Evolutionary conservation across 2,888 invertebrate genomes (phyloP).

Genomic region (Acanthococcus lagerstroemiae): DNA sequence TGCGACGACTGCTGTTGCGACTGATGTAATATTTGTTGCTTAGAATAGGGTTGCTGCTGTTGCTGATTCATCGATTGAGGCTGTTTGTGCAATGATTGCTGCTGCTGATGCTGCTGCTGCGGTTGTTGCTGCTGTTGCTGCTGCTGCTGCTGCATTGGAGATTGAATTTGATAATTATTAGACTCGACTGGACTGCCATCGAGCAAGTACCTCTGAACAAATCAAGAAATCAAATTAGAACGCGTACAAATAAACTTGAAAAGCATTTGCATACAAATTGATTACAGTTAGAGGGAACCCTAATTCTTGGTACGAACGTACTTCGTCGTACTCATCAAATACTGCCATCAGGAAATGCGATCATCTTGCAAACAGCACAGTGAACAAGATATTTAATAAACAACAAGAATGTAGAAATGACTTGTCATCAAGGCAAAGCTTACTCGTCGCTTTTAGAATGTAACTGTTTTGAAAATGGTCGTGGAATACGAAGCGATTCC

Average conservation of each 20-base stretch:
- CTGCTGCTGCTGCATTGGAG: slow-evolving; percentile 1
- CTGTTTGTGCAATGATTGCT: slow-evolving; percentile 42
- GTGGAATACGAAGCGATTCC: too few species aligned
- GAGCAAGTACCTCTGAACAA: slow-evolving; percentile 5
- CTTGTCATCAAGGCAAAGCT: too few species aligned
- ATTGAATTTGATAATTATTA: slow-evolving; percentile 11
- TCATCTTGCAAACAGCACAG: too few species aligned
- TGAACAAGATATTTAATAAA: too few species aligned
- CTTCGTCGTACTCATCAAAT: too few species aligned
- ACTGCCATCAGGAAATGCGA: too few species aligned
- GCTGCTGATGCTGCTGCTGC: slow-evolving; percentile 42
- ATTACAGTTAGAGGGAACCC: too few species aligned
- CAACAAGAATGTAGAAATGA: too few species aligned
- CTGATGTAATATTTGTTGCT: slow-evolving; percentile 49
- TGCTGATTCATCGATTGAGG: slow-evolving; percentile 47
- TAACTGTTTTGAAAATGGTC: too few species aligned
- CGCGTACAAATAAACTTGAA: neutral
- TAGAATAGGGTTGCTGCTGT: slow-evolving; percentile 32
- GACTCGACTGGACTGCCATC: slow-evolving; percentile 9
- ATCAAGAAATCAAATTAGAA: neutral
- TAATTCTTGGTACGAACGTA: too few species aligned
- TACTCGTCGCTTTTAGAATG: too few species aligned
- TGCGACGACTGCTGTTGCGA: slow-evolving; percentile 38
- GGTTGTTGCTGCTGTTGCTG: slow-evolving; percentile 42
- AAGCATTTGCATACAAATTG: too few species aligned